Evolutionary conservation across 1,140 invertebrate species (phyloP).

Genomic region (Coboldia fuscipes): DNA sequence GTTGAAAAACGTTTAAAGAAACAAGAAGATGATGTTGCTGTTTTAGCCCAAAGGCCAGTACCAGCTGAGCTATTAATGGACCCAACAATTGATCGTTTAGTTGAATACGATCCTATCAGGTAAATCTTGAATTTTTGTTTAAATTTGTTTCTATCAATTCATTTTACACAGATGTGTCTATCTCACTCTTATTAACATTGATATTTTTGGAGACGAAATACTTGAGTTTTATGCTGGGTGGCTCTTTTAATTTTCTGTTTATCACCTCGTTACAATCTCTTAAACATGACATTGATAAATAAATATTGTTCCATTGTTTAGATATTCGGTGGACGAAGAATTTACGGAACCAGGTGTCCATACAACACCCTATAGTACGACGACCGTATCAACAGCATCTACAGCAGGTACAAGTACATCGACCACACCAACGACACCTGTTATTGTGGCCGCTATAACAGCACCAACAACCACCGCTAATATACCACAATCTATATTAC

Average conservation of each 20-base stretch:
- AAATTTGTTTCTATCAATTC: too few relatives aligned
- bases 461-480: slow-evolving; percentile 6
- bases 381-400: slow-evolving; percentile 7
- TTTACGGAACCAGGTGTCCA: slow-evolving; percentile 17
- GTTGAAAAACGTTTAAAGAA: slow-evolving; percentile 65
- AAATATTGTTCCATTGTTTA: slow-evolving; percentile 3
- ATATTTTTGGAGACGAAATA: too few relatives aligned
- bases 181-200: too few relatives aligned
- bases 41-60: slow-evolving; percentile 42
- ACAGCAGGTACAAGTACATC: slow-evolving; percentile 15
- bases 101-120: slow-evolving; percentile 49
- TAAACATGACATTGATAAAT: too few relatives aligned
- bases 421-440: slow-evolving; percentile 21
- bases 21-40: slow-evolving; percentile 42
- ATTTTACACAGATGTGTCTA: too few relatives aligned
- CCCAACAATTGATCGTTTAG: slow-evolving; percentile 49
- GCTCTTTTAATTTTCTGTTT: too few relatives aligned
- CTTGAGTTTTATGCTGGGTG: too few relatives aligned
- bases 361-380: slow-evolving; percentile 15
- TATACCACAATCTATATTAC: slow-evolving; percentile 2
- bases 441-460: background rate
- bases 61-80: slow-evolving; percentile 49
- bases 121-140: slow-evolving; percentile 12
- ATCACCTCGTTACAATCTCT: too few relatives aligned
- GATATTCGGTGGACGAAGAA: slow-evolving; percentile 15